phyloP scores from a whole-genome alignment of 2,797 vertebrate species.

The Lacerta agilis region DNA sequence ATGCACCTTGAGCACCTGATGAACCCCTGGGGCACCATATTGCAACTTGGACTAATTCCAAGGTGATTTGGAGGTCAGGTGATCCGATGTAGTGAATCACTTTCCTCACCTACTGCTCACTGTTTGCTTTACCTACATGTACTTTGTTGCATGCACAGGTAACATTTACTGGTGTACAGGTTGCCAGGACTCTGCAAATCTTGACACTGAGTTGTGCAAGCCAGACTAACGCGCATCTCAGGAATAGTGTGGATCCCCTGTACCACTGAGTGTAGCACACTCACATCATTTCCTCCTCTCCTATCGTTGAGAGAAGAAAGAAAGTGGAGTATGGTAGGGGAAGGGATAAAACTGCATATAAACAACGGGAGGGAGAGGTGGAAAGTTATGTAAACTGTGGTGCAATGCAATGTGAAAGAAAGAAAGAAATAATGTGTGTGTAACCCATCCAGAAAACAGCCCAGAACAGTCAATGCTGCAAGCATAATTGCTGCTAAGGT shows the following conservation, averaged over 20 bases:
- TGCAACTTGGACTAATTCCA: neutral
- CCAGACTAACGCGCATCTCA: neutral
- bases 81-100: neutral
- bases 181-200: neutral
- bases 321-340: neutral
- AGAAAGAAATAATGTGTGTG: neutral
- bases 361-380: neutral
- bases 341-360: neutral
- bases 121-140: too few species aligned
- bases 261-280: neutral
- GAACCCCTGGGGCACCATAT: neutral
- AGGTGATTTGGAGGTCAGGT: neutral
- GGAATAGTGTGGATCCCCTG: neutral
- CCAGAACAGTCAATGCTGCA: too few species aligned
- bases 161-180: neutral
- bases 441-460: neutral
- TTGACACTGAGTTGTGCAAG: neutral
- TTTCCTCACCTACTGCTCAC: neutral
- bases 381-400: neutral
- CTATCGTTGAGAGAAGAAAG: neutral
- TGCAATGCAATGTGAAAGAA: neutral
- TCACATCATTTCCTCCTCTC: neutral
- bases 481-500: neutral
- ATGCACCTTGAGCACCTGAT: too few species aligned
- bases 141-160: neutral